These are phyloP conservation scores for Eupeodes latifasciatus DNA, from an alignment of 2,888 invertebrate species.

Conservation along the genomic window DNA sequence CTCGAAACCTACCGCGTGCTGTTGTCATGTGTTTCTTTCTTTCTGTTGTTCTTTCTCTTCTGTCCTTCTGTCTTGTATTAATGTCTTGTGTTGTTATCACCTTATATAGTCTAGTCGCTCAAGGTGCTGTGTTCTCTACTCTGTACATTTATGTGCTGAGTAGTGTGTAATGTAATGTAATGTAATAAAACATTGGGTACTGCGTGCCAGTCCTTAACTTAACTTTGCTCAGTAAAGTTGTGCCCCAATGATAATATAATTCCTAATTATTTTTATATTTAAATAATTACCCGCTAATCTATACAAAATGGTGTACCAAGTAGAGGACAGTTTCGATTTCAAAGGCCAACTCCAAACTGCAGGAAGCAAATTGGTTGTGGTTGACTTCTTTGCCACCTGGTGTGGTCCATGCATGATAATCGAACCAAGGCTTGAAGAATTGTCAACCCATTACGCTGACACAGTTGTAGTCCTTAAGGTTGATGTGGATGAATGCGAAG, in stretches of 20 bases:
- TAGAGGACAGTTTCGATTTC: conserved; percentile 87
- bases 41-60: too few species aligned
- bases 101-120: too few species aligned
- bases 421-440: conserved; percentile 91
- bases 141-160: too few species aligned
- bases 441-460: conserved; percentile 87
- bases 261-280: conserved; percentile 38
- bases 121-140: too few species aligned
- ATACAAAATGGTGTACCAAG: conserved; percentile 82
- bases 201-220: conserved; percentile 60
- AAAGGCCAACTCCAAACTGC: conserved; percentile 89
- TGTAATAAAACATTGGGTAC: too few species aligned
- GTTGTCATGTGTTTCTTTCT: too few species aligned
- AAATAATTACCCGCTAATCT: conserved; percentile 57
- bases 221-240: conserved; percentile 53
- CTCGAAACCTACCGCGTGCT: too few species aligned
- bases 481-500: conserved; percentile 95
- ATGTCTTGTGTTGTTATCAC: too few species aligned
- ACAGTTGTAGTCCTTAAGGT: conserved; percentile 87
- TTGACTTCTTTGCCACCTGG: conserved; percentile 97
- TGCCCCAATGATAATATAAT: conserved; percentile 42
- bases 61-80: too few species aligned
- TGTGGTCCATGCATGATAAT: conserved; percentile 97
- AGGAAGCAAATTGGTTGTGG: conserved; percentile 91
- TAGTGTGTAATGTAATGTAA: too few species aligned